Evolutionary conservation across 1,140 invertebrate species (phyloP).

Genomic region (Cepaea nemoralis): DNA sequence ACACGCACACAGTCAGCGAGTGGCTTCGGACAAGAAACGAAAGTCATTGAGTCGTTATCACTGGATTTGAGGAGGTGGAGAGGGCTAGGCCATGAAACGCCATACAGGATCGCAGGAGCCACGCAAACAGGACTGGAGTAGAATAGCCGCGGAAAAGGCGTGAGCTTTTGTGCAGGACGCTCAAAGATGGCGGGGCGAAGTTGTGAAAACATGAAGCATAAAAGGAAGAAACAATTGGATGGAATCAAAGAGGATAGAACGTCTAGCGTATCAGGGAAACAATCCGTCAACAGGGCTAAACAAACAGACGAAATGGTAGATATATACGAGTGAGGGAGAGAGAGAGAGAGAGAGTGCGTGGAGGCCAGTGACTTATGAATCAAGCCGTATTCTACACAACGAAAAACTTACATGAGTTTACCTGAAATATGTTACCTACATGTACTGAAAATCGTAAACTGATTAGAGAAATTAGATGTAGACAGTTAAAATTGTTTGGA

Average conservation of each 20-base stretch:
- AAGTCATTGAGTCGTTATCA: background rate
- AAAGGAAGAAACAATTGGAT: background rate
- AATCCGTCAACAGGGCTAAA: background rate
- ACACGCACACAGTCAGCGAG: no score
- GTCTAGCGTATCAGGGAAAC: background rate
- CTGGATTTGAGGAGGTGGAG: background rate
- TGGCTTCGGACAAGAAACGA: conserved; percentile 1
- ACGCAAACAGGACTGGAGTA: background rate
- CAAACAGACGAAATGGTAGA: background rate
- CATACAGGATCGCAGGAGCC: background rate
- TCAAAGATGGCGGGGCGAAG: background rate
- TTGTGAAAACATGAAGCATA: background rate
- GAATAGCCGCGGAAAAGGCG: conserved; percentile 22
- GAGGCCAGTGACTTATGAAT: background rate
- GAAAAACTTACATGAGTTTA: no score
- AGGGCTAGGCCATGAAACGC: background rate
- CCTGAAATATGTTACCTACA: no score
- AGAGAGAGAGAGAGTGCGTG: background rate
- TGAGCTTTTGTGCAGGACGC: background rate
- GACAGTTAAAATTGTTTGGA: no score
- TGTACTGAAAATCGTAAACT: no score
- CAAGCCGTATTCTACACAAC: no score
- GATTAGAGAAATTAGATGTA: no score
- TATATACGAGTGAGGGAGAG: background rate
- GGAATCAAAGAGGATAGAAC: background rate